Evolutionary conservation across 2,888 invertebrate species (phyloP).

Genomic region (Sphaerophoria rueppellii): DNA sequence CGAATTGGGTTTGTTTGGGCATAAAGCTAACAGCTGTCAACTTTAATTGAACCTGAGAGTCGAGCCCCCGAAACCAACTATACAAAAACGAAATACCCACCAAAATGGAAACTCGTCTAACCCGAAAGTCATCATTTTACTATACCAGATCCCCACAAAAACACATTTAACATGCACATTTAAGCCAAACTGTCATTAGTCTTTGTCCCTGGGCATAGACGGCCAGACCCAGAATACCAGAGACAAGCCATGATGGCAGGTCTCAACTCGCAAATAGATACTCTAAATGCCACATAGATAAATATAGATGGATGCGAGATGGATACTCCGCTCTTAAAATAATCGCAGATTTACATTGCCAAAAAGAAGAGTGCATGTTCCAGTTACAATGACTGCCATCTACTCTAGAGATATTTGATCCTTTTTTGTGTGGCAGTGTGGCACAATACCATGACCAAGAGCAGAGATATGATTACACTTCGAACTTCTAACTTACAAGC

Average conservation of each 20-base stretch:
- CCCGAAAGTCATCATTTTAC: constrained; percentile 48
- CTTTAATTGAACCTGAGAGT: constrained; percentile 48
- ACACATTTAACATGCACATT: constrained; percentile 52
- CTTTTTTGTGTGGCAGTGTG: neutral
- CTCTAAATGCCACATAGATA: neutral
- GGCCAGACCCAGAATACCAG: neutral
- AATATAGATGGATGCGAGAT: neutral
- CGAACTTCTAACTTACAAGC: neutral
- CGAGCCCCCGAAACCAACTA: neutral
- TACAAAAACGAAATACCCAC: neutral
- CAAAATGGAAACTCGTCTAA: constrained; percentile 46
- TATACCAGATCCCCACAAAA: constrained; percentile 4
- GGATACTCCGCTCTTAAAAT: constrained; percentile 42
- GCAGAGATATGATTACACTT: constrained; percentile 51
- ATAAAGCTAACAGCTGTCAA: constrained; percentile 35
- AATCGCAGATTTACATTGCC: constrained; percentile 59
- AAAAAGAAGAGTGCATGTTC: constrained; percentile 51
- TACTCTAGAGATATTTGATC: constrained; percentile 7
- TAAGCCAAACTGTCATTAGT: constrained; percentile 59
- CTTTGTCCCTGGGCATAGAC: constrained; percentile 1
- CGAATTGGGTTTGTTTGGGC: constrained; percentile 1
- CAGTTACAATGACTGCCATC: constrained; percentile 27
- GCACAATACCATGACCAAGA: neutral
- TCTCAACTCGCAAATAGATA: too few relatives aligned
- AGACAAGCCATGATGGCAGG: too few relatives aligned